Evolutionary conservation across 2,888 invertebrate species (phyloP).

Genomic region (Carpatolechia fugitivella): DNA sequence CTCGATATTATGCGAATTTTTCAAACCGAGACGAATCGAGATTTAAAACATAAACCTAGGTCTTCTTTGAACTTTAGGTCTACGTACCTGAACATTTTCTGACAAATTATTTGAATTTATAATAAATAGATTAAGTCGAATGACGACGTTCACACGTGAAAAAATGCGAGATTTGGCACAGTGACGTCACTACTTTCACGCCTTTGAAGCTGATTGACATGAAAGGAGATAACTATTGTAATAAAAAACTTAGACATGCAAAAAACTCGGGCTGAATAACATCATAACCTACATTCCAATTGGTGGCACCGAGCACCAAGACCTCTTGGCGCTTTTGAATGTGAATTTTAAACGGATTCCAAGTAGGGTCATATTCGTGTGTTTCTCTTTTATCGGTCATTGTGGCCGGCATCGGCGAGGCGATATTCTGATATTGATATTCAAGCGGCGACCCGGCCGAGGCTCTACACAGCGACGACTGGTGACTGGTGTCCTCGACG

Average conservation of each 20-base stretch:
- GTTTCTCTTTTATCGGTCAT: slow-evolving; percentile 72
- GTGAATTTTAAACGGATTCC: slow-evolving; percentile 69
- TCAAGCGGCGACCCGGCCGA: slow-evolving; percentile 62
- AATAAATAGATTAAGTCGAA: too few species aligned
- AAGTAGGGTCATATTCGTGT: slow-evolving; percentile 71
- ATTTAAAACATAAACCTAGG: too few species aligned
- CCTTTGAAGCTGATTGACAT: slow-evolving; percentile 70
- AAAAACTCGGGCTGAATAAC: slow-evolving; percentile 73
- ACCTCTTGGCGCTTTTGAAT: slow-evolving; percentile 52
- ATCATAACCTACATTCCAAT: slow-evolving; percentile 77
- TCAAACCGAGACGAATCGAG: too few species aligned
- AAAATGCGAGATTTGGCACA: slow-evolving; percentile 58
- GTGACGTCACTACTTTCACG: slow-evolving; percentile 74
- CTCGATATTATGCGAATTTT: slow-evolving; percentile 17
- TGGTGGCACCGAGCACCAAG: slow-evolving; percentile 55
- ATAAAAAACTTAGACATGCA: slow-evolving; percentile 67
- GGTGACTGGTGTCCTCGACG: slow-evolving; percentile 50
- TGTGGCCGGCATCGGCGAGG: slow-evolving; percentile 59
- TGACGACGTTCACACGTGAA: slow-evolving; percentile 38
- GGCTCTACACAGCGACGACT: slow-evolving; percentile 48
- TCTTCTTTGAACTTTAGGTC: too few species aligned
- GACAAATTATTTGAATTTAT: too few species aligned
- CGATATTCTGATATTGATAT: slow-evolving; percentile 74
- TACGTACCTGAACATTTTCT: too few species aligned
- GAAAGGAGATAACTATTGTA: slow-evolving; percentile 72